Evolutionary conservation across 1,140 invertebrate species (phyloP).

Genomic region (Delia radicum): DNA sequence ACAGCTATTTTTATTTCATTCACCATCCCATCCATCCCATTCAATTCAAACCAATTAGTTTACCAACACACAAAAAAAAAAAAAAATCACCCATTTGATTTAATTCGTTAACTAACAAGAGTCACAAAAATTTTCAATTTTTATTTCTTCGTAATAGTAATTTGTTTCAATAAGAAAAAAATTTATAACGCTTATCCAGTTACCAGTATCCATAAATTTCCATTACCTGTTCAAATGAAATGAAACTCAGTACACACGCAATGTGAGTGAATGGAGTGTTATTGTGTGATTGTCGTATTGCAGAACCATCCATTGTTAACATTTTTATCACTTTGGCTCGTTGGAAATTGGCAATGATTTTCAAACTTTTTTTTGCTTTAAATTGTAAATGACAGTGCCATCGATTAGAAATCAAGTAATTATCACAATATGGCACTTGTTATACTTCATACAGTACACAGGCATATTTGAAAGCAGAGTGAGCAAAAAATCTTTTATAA

Average conservation of each 20-base stretch:
- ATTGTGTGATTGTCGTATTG: not conserved
- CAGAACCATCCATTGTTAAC: not conserved
- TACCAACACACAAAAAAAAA: too few species aligned
- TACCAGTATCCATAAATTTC: not conserved
- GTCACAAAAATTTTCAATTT: not conserved
- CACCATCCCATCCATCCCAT: too few species aligned
- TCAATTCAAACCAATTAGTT: not conserved
- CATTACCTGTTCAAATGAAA: not conserved
- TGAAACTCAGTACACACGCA: not conserved
- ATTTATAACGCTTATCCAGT: not conserved
- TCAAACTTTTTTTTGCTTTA: slow-evolving; percentile 13
- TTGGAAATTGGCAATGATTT: slow-evolving; percentile 9
- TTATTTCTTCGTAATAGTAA: not conserved
- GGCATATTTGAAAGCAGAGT: too few species aligned
- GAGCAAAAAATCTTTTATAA: too few species aligned
- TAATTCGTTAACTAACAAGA: too few species aligned
- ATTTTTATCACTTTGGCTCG: not conserved
- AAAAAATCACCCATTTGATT: not conserved
- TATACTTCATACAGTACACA: not conserved
- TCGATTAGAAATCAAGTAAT: slow-evolving; percentile 24
- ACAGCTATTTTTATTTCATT: not conserved
- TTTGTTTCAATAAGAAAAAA: not conserved
- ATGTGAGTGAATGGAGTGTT: not conserved
- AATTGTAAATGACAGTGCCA: slow-evolving; percentile 23
- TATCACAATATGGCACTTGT: slow-evolving; percentile 24